Base-by-base conservation (phyloP, 2,797 vertebrate genomes). In the Sus cebifrons region DNA sequence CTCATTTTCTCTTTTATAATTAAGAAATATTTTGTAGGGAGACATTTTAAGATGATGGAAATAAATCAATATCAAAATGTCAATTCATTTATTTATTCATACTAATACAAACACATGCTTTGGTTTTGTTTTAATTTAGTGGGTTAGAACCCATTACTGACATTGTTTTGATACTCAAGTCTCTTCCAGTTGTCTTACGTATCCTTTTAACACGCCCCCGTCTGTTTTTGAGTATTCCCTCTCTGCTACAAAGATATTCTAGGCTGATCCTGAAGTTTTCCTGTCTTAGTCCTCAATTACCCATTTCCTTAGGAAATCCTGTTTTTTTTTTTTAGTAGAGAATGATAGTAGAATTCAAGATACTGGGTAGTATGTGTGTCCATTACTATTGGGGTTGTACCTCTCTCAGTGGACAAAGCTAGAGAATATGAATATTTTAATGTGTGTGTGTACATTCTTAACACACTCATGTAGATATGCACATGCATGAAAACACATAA, bases 281-380 rank as follows among this genome's bases (percentile, higher is more conserved):
- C 40, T 40, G 0, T 4, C 29, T 6, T 77, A 5, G 5, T 86
- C 54, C 32, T 56, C 17, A 79, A 11, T 73, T 64, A 44, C 79
- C 52, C 56, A 49, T 90, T 91, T 90, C 74, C 56, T 70, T 88
- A 75, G 85, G 71, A 67, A 68, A 49, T 81, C 7, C 67, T 96
- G 36, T 36, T 2, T 36, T 60, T 87, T 87, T 32, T 9, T 67
- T 56, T 89, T 56, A n/a, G 64, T 68, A 73, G 58, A 86, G 60
- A 81, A 70, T 84, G 65, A 10, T 84, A 23, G 32, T 71, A 64
- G 68, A 94, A 74, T 70, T 64, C 13, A 56, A 8, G 15, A 68
- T 86, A 49, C 27, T 85, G 13, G 10, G 16, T 52, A 2, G 4
- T 44, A 3, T 68, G 36, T 84, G 60, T 56, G 6, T 40, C 29